A percentile compares a stretch with the other conserved stretches of the same genome.
Evolutionary conservation across 2,888 invertebrate genomes (phyloP).

Genomic region (Himalopsyche japonica): DNA sequence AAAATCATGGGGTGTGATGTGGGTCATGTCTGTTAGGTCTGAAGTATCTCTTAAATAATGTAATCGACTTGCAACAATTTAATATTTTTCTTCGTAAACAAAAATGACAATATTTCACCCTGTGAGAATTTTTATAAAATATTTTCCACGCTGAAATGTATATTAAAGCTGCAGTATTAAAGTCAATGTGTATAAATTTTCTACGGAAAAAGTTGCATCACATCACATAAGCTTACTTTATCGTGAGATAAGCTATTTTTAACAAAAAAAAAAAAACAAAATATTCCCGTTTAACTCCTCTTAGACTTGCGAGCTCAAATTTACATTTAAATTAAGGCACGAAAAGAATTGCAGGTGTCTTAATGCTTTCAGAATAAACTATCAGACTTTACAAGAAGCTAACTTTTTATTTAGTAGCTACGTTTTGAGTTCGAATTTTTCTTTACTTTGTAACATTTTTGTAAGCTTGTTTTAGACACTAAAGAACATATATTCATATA

Average conservation of each 20-base stretch:
- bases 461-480: neutral
- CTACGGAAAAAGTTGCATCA: neutral
- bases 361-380: neutral
- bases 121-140: neutral
- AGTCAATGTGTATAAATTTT: neutral
- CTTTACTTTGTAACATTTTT: neutral
- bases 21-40: no score
- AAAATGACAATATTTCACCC: neutral
- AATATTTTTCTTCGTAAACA: neutral
- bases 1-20: no score
- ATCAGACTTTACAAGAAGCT: neutral
- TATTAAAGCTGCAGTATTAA: neutral
- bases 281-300: neutral
- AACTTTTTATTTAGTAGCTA: neutral
- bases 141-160: neutral
- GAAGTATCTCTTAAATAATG: neutral
- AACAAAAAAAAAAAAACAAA: neutral
- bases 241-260: neutral
- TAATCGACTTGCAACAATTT: neutral
- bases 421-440: neutral
- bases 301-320: neutral
- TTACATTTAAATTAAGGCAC: conserved; percentile 23
- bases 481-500: no score
- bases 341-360: conserved; percentile 18
- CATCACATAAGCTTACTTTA: neutral